These are phyloP conservation scores for Paralichthys olivaceus DNA, from an alignment of 2,113 vertebrate genomes.

Conservation along the genomic window DNA sequence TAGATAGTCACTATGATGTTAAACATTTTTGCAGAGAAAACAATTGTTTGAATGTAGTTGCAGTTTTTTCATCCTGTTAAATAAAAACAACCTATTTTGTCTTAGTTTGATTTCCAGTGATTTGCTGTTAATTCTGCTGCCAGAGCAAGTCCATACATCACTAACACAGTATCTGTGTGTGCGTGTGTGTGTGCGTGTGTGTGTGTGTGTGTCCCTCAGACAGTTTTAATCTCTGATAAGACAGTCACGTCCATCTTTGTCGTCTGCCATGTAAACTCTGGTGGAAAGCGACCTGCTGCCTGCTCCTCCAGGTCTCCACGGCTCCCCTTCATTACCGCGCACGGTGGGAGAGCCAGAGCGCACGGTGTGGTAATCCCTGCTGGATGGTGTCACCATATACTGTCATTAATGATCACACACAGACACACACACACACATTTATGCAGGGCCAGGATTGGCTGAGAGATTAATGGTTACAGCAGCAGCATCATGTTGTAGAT, in stretches of 20 bases:
- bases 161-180: background rate
- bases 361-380: slow-evolving; percentile 61
- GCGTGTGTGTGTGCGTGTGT: background rate
- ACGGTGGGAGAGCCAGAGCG: slow-evolving; percentile 51
- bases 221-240: slow-evolving; percentile 62
- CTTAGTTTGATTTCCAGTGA: slow-evolving; percentile 11
- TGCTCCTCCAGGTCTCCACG: slow-evolving; percentile 40
- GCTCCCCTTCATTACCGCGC: slow-evolving; percentile 63
- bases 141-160: slow-evolving; percentile 20
- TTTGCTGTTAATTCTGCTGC: slow-evolving; percentile 31
- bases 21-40: background rate
- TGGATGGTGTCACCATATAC: slow-evolving; percentile 53
- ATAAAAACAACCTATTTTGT: background rate
- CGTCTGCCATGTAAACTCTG: slow-evolving; percentile 49
- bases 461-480: slow-evolving; percentile 21
- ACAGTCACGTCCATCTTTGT: slow-evolving; percentile 57
- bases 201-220: slow-evolving; percentile 24
- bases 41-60: too few species aligned
- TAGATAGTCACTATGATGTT: too few species aligned
- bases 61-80: too few species aligned
- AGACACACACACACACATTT: background rate
- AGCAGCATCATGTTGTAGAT: slow-evolving; percentile 28
- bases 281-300: slow-evolving; percentile 41
- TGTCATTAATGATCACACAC: slow-evolving; percentile 53
- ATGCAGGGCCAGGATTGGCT: background rate